Evolutionary conservation across 2,888 invertebrate genomes (phyloP), one percentile per base, ranked within the genome.

Genomic region (Scelioninae gen. 2): DNA sequence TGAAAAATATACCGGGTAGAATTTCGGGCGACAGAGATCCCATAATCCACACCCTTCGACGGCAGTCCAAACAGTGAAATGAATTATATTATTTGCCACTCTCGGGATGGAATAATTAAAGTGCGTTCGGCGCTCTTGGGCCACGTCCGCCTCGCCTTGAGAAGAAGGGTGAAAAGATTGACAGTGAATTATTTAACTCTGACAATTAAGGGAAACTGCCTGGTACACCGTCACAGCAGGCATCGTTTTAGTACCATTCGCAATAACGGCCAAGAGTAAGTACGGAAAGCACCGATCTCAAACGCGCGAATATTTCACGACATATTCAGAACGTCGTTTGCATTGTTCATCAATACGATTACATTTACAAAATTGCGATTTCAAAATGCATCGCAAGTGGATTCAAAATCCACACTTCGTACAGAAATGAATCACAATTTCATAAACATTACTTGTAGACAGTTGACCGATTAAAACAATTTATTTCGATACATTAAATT

Each of bases 181-280:
- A 83, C 84, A 81, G 83, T 84, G 83, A 84, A 84, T 84, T 83
- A 84, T 83, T 84, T 81, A 82, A 80, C 80, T 81, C 80, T 79
- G 81, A 80, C 81, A 82, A 83, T 83, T 81, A 82, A 82, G 80
- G 61, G 58, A 74, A 50, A 25, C 67, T 61, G 67, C 70, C 58
- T 57, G 37, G 48, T 45, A 45, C 52, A 61, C 43, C 61, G 65
- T 65, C 61, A 22, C 60, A 52, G 60, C 58, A 39, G 58, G 48
- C 52, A 57, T 53, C 53, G 39, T 58, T 69, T 68, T 45, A 31
- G 60, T 48, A 60, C 43, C 41, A 53, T 60, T 69, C 37, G 57
- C 43, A 65, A 57, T 67, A 43, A 61, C 53, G 64, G 6, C 6
- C 4, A 31, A 50, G 18, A 57, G 48, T 57, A 58, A 67, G 33